Percentiles rank a stretch among this genome's conserved stretches.
Conservation (phyloP, 2,113 vertebrate genomes). For the Embiotoca jacksoni region DNA sequence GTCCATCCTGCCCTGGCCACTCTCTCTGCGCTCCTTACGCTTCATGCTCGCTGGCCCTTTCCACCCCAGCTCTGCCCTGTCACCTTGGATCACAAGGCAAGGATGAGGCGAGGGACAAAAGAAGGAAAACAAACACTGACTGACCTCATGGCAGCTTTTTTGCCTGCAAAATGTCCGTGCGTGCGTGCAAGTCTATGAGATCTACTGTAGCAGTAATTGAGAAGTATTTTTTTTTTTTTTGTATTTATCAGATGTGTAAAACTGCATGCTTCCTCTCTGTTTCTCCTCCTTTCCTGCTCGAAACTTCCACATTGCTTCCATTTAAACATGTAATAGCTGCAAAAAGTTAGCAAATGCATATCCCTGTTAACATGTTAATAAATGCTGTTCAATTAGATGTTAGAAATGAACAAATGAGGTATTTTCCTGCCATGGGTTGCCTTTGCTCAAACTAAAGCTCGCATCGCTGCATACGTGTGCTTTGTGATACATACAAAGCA, state of each 20-base stretch:
- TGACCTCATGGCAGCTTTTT: constrained; percentile 54
- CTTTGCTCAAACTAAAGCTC: constrained; percentile 12
- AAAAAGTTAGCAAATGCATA: no score
- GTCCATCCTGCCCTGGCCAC: constrained; percentile 18
- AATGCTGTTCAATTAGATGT: neutral
- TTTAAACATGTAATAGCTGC: no score
- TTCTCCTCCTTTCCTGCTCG: neutral
- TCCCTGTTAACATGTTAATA: no score
- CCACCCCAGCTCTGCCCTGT: constrained; percentile 62
- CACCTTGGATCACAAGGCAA: constrained; percentile 69
- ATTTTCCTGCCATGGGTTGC: constrained; percentile 22
- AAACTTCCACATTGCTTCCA: neutral
- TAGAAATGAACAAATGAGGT: constrained; percentile 6
- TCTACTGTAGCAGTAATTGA: constrained; percentile 3
- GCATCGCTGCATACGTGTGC: neutral
- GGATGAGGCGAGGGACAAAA: constrained; percentile 26
- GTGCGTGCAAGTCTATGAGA: constrained; percentile 1
- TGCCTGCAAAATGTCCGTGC: constrained; percentile 1
- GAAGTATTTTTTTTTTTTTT: neutral
- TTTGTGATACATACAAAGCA: constrained; percentile 6
- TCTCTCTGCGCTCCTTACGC: constrained; percentile 42
- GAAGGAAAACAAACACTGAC: constrained; percentile 49
- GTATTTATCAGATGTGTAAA: neutral
- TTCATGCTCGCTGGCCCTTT: constrained; percentile 37
- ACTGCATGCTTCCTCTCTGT: neutral